Evolutionary conservation across 1,140 invertebrate species (phyloP), one percentile per base, ranked within the genome.

Genomic region (Ooceraea biroi): DNA sequence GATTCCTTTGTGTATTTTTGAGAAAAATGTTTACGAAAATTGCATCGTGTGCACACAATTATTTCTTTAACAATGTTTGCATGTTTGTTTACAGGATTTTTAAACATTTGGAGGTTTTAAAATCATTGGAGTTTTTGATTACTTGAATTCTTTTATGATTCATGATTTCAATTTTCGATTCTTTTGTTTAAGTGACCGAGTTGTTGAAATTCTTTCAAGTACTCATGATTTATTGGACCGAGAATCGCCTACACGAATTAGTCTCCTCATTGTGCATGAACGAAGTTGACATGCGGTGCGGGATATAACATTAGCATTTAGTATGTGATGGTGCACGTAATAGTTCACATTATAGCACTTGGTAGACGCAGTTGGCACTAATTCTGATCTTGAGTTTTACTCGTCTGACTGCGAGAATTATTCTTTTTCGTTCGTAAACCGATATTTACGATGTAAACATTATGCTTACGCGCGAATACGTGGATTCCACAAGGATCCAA

Each of bases 211-310:
- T 69, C 14, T 12, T 50, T 36, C 1, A 12, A 57, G 7, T 19
- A 19, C 48, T 17, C n/a, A 25, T 46, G 12, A 69, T 57, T 69
- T 12, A 44, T 19, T 22, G 22, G 8, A 44, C 27, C 63, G 63
- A 57, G 63, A 78, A 78, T 78, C 63, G 63, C 50, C 63, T 46
- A 57, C 76, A 69, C 36, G 30, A 78, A 78, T 44, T 69, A 50
- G 50, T 55, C 27, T 69, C 66, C 22, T 78, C 17, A 69, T 30
- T 78, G 30, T 78, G 63, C 76, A 78, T 57, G 63, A 78, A 78
- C 36, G 36, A 69, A 78, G 48, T 36, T 69, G 63, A 78, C 44
- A 57, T 44, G 17, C 63, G 30, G 22, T 78, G 22, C 61, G 48
- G 22, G 58, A 76, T 65, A 63, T 65, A 77, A 78, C 50, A 68